Evolutionary conservation across 2,797 vertebrate genomes (phyloP).

Genomic region (Bovichtus variegatus): DNA sequence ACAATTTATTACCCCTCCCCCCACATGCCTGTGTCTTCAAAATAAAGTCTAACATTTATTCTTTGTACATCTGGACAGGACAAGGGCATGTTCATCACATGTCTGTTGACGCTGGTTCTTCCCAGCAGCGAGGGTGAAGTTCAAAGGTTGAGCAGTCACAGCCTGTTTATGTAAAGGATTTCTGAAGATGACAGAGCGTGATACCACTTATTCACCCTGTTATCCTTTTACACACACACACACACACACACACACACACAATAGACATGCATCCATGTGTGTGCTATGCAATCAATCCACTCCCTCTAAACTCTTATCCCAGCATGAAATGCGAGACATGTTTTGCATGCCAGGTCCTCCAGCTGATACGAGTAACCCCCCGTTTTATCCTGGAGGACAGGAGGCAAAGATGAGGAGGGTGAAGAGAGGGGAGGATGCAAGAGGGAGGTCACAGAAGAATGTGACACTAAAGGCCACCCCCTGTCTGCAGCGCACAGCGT

Average conservation of each 20-base stretch:
- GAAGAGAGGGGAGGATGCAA: slow-evolving; percentile 37
- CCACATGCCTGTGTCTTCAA: slow-evolving; percentile 38
- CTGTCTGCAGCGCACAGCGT: slow-evolving; percentile 58
- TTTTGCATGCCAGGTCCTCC: slow-evolving; percentile 44
- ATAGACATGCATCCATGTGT: not conserved
- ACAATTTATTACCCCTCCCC: slow-evolving; percentile 50
- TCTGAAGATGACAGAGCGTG: slow-evolving; percentile 70
- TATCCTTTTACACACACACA: slow-evolving; percentile 26
- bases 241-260: slow-evolving; percentile 10
- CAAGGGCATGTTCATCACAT: slow-evolving; percentile 71
- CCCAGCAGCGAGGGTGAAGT: slow-evolving; percentile 47
- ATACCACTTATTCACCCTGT: slow-evolving; percentile 35
- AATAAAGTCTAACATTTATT: slow-evolving; percentile 74
- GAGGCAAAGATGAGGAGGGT: slow-evolving; percentile 45
- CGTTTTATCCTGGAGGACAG: slow-evolving; percentile 33
- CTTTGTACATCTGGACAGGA: slow-evolving; percentile 66
- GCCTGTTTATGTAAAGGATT: slow-evolving; percentile 60
- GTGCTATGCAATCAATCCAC: slow-evolving; percentile 40
- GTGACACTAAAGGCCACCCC: slow-evolving; percentile 65
- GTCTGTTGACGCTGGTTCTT: slow-evolving; percentile 51
- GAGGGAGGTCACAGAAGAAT: slow-evolving; percentile 63
- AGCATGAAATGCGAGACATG: slow-evolving; percentile 45
- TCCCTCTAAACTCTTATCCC: slow-evolving; percentile 46
- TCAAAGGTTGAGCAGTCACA: slow-evolving; percentile 62
- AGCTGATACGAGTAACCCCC: slow-evolving; percentile 39